These are phyloP conservation scores for Gallinago nigripennis DNA, from an alignment of 2,797 vertebrate species.

Conservation along the genomic window DNA sequence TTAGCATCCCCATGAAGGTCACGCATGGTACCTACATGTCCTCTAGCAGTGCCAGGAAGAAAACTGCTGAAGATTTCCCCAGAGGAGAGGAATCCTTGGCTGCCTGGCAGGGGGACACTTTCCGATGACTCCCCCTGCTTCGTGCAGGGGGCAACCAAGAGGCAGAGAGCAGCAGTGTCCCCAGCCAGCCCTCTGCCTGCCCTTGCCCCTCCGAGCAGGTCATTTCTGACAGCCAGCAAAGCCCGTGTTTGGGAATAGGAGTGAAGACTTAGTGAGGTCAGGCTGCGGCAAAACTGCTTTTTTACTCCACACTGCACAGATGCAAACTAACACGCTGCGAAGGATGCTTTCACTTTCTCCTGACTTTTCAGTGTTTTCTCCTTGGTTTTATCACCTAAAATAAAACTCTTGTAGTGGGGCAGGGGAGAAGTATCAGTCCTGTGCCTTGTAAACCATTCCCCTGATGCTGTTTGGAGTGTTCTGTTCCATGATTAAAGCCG, in stretches of 20 bases:
- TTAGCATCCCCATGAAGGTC: not conserved
- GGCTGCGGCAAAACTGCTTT: not conserved
- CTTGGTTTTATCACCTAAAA: not conserved
- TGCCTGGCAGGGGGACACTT: accelerated
- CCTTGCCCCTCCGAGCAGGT: not conserved
- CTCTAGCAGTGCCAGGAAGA: not conserved
- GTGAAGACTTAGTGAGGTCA: not conserved
- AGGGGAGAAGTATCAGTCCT: not conserved
- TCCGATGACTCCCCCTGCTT: accelerated
- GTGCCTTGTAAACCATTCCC: not conserved
- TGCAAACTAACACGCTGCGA: not conserved
- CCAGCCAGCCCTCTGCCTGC: not conserved
- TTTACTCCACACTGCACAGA: not conserved
- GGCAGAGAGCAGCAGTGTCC: not conserved
- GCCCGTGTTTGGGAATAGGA: accelerated
- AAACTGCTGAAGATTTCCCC: not conserved
- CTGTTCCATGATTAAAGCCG: not conserved
- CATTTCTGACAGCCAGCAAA: not conserved
- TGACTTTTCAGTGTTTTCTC: not conserved
- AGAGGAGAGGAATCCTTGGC: not conserved
- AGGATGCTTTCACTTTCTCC: not conserved
- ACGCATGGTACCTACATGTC: accelerated
- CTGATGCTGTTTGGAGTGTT: not conserved
- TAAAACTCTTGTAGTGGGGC: not conserved
- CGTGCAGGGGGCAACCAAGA: accelerated